Evolutionary conservation across 2,888 invertebrate genomes (phyloP).

Genomic region (Eudasyphora cyanicolor): DNA sequence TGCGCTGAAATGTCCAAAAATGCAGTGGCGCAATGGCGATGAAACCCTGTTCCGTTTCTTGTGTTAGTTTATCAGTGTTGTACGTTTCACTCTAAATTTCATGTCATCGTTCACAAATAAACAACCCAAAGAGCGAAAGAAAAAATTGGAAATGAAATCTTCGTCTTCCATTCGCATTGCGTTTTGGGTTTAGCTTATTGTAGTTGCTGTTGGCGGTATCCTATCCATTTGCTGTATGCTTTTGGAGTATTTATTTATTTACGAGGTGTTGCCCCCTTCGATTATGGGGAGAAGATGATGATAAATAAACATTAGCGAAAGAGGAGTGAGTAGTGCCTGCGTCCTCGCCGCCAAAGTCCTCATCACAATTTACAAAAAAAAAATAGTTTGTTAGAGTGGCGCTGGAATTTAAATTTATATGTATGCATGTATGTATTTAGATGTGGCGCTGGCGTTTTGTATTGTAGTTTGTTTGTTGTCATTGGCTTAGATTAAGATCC

Average conservation of each 20-base stretch:
- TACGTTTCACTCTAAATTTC: background rate
- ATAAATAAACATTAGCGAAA: conserved; percentile 48
- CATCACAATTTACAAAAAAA: background rate
- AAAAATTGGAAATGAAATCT: background rate
- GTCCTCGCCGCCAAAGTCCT: background rate
- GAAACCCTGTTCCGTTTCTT: conserved; percentile 8
- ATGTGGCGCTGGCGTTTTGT: no score
- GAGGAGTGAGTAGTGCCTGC: conserved; percentile 14
- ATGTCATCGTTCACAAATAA: conserved; percentile 10
- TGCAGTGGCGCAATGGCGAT: background rate
- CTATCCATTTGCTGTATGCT: conserved; percentile 55
- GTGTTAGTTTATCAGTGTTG: background rate
- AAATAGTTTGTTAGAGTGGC: conserved; percentile 45
- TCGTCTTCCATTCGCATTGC: background rate
- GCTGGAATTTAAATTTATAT: conserved; percentile 55
- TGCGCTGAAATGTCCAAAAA: background rate
- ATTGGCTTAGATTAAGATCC: no score
- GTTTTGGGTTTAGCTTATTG: background rate
- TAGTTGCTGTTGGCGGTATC: conserved; percentile 43
- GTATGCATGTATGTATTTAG: no score
- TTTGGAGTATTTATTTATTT: conserved; percentile 35
- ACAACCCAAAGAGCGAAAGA: background rate
- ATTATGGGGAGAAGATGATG: conserved; percentile 24
- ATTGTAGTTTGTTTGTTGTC: conserved; percentile 28
- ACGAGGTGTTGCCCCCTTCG: conserved; percentile 35